Percentiles rank a stretch among this genome's conserved stretches.
Conservation (phyloP, 2,888 invertebrate species). For the Cacoxenus indagator region DNA sequence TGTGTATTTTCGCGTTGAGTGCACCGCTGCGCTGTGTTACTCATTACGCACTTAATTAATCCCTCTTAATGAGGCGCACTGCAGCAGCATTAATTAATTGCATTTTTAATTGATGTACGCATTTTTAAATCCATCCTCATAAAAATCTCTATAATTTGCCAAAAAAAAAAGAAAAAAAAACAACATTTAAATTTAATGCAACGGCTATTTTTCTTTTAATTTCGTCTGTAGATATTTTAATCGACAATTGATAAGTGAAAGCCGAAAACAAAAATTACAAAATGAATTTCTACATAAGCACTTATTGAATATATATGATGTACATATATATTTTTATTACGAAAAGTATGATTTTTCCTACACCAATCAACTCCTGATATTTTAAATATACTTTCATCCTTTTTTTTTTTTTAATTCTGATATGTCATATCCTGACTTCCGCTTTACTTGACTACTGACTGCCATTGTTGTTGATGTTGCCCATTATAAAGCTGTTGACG, state of each 20-base stretch:
- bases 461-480: conserved; percentile 11
- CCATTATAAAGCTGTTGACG: conserved; percentile 9
- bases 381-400: background rate
- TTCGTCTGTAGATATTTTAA: background rate
- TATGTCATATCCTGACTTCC: conserved; percentile 13
- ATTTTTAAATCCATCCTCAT: background rate
- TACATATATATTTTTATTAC: no score
- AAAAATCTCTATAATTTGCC: background rate
- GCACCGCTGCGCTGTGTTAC: background rate
- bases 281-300: no score
- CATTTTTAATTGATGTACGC: conserved; percentile 48
- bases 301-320: no score
- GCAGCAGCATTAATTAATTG: conserved; percentile 41
- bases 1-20: background rate
- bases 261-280: no score
- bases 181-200: background rate
- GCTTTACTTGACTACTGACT: background rate
- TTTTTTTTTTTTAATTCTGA: background rate
- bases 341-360: background rate
- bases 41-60: conserved; percentile 23
- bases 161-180: conserved; percentile 24
- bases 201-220: background rate
- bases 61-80: conserved; percentile 19
- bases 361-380: background rate
- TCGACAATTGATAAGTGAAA: background rate